phyloP scores from a whole-genome alignment of 2,888 invertebrate species.

The Mesopsocus fuscifrons region DNA sequence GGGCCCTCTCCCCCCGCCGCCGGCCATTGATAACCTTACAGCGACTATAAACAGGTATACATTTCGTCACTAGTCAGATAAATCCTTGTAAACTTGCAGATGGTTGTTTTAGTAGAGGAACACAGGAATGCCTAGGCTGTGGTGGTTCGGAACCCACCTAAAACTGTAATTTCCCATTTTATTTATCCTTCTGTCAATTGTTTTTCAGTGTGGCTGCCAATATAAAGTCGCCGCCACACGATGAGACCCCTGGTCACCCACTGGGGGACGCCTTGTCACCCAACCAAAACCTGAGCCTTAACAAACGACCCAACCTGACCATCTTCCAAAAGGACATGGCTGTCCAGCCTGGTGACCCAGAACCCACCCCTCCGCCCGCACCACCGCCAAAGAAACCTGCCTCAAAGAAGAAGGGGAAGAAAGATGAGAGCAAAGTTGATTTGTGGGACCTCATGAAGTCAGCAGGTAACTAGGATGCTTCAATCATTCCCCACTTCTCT shows the following conservation, averaged over 20 bases:
- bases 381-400: conserved; percentile 25
- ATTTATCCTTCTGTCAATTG: too few relatives aligned
- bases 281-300: conserved; percentile 15
- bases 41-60: conserved; percentile 3
- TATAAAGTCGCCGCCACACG: not conserved
- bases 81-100: too few relatives aligned
- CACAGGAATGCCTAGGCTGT: too few relatives aligned
- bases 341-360: not conserved
- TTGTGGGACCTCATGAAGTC: conserved; percentile 55
- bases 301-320: conserved; percentile 19
- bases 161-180: too few relatives aligned
- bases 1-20: not conserved
- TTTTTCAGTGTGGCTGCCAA: conserved; percentile 3
- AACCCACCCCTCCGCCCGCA: not conserved
- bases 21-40: conserved; percentile 2
- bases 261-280: conserved; percentile 9
- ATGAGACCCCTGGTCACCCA: not conserved
- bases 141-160: too few relatives aligned
- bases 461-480: too few relatives aligned
- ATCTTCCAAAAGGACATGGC: conserved; percentile 15
- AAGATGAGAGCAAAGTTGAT: conserved; percentile 37
- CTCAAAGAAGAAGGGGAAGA: conserved; percentile 30
- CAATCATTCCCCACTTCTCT: too few relatives aligned
- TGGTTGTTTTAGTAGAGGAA: too few relatives aligned
- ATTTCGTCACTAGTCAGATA: too few relatives aligned